These are phyloP conservation scores for Miichthys miiuy DNA, from an alignment of 2,797 vertebrate genomes.

Conservation along the genomic window DNA sequence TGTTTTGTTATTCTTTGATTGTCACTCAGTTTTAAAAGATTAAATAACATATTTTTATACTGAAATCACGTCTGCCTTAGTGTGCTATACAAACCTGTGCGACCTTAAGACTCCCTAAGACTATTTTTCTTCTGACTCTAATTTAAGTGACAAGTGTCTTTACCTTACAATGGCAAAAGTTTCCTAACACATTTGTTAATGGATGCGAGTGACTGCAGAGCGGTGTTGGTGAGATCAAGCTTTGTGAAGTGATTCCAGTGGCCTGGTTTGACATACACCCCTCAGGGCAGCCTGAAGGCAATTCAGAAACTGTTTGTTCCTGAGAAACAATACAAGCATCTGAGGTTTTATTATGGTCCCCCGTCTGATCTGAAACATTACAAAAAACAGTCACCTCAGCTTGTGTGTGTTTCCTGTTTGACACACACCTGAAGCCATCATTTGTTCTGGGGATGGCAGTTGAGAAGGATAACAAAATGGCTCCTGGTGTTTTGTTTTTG, in stretches of 20 bases:
- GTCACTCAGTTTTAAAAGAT: too few relatives aligned
- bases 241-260: slow-evolving; percentile 50
- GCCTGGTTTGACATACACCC: slow-evolving; percentile 61
- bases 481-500: slow-evolving; percentile 83
- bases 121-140: too few relatives aligned
- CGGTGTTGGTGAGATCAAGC: slow-evolving; percentile 31
- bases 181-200: not conserved
- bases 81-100: too few relatives aligned
- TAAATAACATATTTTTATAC: too few relatives aligned
- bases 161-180: not conserved
- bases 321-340: slow-evolving; percentile 46
- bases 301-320: slow-evolving; percentile 64
- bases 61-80: too few relatives aligned
- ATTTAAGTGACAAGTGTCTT: not conserved
- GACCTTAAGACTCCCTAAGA: too few relatives aligned
- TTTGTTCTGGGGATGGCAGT: slow-evolving; percentile 72
- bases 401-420: slow-evolving; percentile 59
- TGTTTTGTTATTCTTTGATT: too few relatives aligned
- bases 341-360: slow-evolving; percentile 39
- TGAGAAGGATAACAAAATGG: slow-evolving; percentile 86
- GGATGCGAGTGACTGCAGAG: slow-evolving; percentile 23
- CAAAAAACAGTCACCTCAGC: slow-evolving; percentile 59
- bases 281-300: slow-evolving; percentile 63
- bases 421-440: slow-evolving; percentile 70
- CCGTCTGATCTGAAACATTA: slow-evolving; percentile 49